A percentile compares a stretch with the other conserved stretches of the same genome.
These are phyloP conservation scores for Novumbra hubbsi DNA, from an alignment of 2,797 vertebrate species.

Conservation along the genomic window DNA sequence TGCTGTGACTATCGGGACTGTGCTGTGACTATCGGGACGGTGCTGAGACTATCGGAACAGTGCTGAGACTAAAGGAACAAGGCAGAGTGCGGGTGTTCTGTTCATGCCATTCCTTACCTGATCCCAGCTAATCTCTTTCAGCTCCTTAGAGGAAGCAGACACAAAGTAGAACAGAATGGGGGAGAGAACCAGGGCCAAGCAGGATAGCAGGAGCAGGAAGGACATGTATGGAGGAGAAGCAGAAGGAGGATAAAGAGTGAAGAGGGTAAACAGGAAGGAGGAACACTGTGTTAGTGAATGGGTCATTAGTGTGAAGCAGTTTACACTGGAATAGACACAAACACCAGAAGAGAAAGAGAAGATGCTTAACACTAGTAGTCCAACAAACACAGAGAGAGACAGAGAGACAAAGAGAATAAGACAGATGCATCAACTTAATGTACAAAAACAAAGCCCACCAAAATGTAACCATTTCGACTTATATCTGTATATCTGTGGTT, in stretches of 20 bases:
- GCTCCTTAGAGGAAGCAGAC: conserved; percentile 75
- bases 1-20: no score
- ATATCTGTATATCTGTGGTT: no score
- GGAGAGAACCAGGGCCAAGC: conserved; percentile 40
- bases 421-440: conserved; percentile 62
- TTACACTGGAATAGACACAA: conserved; percentile 75
- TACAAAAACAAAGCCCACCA: conserved; percentile 39
- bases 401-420: conserved; percentile 47
- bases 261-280: conserved; percentile 43
- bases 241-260: conserved; percentile 40
- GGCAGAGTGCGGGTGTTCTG: not conserved
- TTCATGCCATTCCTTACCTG: conserved; percentile 75
- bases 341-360: conserved; percentile 1
- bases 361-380: no score
- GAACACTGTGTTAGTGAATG: conserved; percentile 79
- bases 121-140: conserved; percentile 96
- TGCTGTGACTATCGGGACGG: no score
- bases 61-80: no score
- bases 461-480: conserved; percentile 17
- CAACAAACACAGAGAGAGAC: conserved; percentile 45
- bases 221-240: conserved; percentile 56
- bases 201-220: conserved; percentile 24
- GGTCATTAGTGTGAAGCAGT: conserved; percentile 79
- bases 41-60: no score
- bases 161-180: conserved; percentile 28